Evolutionary conservation across 2,888 invertebrate genomes (phyloP), one percentile per base, ranked within the genome.

Genomic region (Melinopterus prodromus): DNA sequence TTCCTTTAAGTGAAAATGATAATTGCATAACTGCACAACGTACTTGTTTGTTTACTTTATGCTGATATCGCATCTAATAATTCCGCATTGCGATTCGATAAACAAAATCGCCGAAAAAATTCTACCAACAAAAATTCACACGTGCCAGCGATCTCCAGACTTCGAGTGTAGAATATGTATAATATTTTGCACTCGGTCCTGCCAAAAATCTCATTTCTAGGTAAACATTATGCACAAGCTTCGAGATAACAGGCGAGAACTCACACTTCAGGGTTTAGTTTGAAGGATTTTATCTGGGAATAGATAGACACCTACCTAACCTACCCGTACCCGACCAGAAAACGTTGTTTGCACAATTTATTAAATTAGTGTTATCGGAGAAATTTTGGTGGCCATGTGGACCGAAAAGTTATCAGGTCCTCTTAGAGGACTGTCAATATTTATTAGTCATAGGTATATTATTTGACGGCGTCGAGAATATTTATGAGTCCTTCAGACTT

Each of bases 221-320:
- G 35, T 37, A 74, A 74, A 74, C 74, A 74, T 74, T 74, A 74
- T 74, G 74, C 74, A 74, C 74, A 74, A 74, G 74, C 74, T 35
- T 37, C 36, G n/a, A 74, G 74, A 74, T 74, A 74, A 74, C 71
- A 1, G 2, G 53, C 53, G 12, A 53, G 12, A 53, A 9, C 53
- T 53, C 53, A 53, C 53, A 53, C 53, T 53, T 53, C 53, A 12
- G 53, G 53, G 53, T 53, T 53, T 53, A 7, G 53, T 9, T 53
- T 53, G 9, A 53, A 53, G 53, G 53, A 53, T 53, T 53, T 53
- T 53, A 53, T 53, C 53, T 53, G 5, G 53, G 53, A 53, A 53
- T 53, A 53, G 53, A 12, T 53, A 12, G 53, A 53, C 53, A 53
- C 53, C 2, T 53, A 53, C 53, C 53, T 53, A 26, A 53, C 53